Evolutionary conservation across 2,113 vertebrate species (phyloP), one percentile per base, ranked within the genome.

Genomic region (Heteronetta atricapilla): DNA sequence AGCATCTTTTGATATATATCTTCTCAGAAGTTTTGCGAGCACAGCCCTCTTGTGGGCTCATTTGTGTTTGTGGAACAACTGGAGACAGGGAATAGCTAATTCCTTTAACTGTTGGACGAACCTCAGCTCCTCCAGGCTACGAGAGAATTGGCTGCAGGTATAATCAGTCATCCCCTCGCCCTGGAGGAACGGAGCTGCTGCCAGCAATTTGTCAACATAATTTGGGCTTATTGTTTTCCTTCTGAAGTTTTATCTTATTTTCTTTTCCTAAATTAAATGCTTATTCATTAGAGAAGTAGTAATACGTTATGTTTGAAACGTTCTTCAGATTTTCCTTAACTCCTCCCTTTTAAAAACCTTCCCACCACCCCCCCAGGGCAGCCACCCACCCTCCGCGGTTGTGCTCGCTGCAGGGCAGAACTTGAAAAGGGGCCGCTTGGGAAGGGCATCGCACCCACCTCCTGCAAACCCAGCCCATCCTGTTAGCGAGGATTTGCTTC

Each of bases 41-140:
- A 96, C 89, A 93, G 95, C 93, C 96, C 96, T 96, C 96, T 94
- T 96, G 94, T 96, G 95, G 96, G 94, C 94, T 97, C 80, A 92
- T 93, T 92, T 95, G 93, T 92, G 95, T 94, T 84, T 82, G 84
- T 92, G 70, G 76, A 94, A 90, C 89, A 92, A 93, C 91, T 92
- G 93, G 77, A 92, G 58, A 72, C 12, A 3, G 34, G 74, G 73
- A 95, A 68, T 2, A 0, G 62, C 84, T 84, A 84, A 92, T 84
- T 97, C 62, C 77, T 94, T 75, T 68, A 93, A 77, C 83, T 93
- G 86, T 56, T 90, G 96, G 89, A 90, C 7, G 22, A 78, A 82
- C 38, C 77, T 69, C 86, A 0, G 6, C 50, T 93, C 93, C 94
- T 93, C 55, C 79, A 73, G 88, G 94, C 85, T 94, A 66, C 5